These are phyloP conservation scores for Synergus gifuensis DNA, from an alignment of 2,888 invertebrate genomes.

Conservation along the genomic window DNA sequence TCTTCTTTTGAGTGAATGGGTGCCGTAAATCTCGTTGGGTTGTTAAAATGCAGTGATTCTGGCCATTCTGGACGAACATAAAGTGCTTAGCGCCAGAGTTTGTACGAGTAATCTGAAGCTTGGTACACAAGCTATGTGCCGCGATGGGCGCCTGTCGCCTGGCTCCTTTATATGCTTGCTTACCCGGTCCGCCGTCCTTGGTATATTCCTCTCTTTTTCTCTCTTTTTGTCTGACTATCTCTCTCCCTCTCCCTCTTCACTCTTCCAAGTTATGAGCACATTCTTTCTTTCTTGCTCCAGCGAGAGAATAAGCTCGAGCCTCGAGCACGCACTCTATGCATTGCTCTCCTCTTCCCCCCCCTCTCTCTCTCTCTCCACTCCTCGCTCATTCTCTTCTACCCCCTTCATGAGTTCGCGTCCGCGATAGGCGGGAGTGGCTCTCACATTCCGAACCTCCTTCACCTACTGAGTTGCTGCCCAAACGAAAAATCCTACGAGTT, in stretches of 20 bases:
- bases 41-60: conserved; percentile 21
- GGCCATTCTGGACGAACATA: conserved; percentile 20
- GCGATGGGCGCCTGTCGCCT: conserved; percentile 62
- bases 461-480: conserved; percentile 17
- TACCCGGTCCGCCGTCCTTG: conserved; percentile 61
- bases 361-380: conserved; percentile 9
- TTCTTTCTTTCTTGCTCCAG: conserved; percentile 41
- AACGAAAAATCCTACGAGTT: conserved; percentile 52
- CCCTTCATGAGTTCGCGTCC: conserved; percentile 49
- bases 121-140: conserved; percentile 33
- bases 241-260: conserved; percentile 7
- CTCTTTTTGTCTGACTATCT: conserved; percentile 34
- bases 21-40: neutral
- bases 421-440: conserved; percentile 66
- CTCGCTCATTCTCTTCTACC: conserved; percentile 40
- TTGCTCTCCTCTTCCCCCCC: conserved; percentile 40
- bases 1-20: too few relatives aligned
- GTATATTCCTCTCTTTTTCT: conserved; percentile 53
- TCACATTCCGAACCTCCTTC: conserved; percentile 63
- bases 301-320: conserved; percentile 49
- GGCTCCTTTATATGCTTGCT: conserved; percentile 54
- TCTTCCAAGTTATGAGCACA: neutral
- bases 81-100: conserved; percentile 42
- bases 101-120: conserved; percentile 17
- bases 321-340: conserved; percentile 39